Base-by-base conservation (phyloP, 2,888 invertebrate genomes). In the Clusia tigrina region DNA sequence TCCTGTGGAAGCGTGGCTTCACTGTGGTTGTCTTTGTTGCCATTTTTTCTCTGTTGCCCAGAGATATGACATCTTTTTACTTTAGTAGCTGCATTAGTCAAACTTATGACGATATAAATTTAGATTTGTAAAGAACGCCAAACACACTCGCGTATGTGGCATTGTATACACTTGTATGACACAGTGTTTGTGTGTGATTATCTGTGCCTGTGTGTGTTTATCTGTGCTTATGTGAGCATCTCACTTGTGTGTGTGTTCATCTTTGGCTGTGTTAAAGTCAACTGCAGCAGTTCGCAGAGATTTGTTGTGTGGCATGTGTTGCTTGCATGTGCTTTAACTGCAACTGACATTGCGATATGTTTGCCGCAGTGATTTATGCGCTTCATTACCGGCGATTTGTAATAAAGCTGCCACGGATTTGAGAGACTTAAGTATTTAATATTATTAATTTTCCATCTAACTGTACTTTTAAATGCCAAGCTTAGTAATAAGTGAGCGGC, bases 61-160 rank as follows among this genome's bases (percentile, higher is more conserved):
- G n/a, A n/a, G n/a, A n/a, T n/a, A n/a, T n/a, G n/a, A 32, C 32
- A 32, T 32, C 12, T 32, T 32, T 32, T 32, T 32, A 32, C 12
- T 32, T 64, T 68, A 64, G 71, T 75, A 69, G 67, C 57, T 56
- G 64, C 75, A 77, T 77, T 75, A 74, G 75, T 76, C 75, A 76
- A 75, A 66, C 72, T 74, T 73, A 76, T 77, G 74, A 73, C 71
- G 65, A 75, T 74, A 76, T 75, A 75, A 74, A 74, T 75, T 73
- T 66, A 55, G 53, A 59, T 54, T 54, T 42, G 20, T 46, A 58
- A 26, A 20, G 57, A 57, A 57, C 20, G 15, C n/a, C 15, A 46
- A 46, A 18, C 46, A 46, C 20, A 51, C 51, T 51, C 15, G 23
- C 22, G 20, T n/a, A n/a, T n/a, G n/a, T n/a, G n/a, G n/a, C n/a